Evolutionary conservation across 2,888 invertebrate genomes (phyloP).

Genomic region (Portevinia maculata): DNA sequence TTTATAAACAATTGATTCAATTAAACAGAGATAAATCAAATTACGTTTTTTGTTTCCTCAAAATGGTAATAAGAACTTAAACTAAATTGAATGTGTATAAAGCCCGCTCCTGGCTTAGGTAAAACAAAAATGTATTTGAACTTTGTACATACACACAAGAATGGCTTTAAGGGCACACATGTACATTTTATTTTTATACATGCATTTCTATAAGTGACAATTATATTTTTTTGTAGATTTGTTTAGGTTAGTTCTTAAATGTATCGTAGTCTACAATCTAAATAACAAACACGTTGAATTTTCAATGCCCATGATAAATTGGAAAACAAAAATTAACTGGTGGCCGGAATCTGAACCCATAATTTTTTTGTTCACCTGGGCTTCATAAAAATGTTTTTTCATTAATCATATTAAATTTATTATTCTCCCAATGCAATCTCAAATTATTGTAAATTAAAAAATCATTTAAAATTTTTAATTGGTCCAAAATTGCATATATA

Average conservation of each 20-base stretch:
- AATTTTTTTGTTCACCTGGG: background rate
- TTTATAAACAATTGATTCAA: constrained; percentile 6
- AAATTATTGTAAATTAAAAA: constrained; percentile 2
- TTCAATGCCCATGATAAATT: background rate
- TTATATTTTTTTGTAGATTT: background rate
- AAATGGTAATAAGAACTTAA: constrained; percentile 34
- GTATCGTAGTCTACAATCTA: background rate
- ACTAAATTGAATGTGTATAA: constrained; percentile 53
- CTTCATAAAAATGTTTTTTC: background rate
- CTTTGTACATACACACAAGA: constrained; percentile 55
- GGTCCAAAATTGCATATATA: constrained; percentile 21
- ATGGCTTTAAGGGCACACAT: constrained; percentile 57
- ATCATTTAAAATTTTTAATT: background rate
- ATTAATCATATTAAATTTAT: background rate
- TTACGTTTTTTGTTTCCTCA: constrained; percentile 66
- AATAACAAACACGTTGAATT: background rate
- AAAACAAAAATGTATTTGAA: constrained; percentile 18
- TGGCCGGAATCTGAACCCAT: background rate
- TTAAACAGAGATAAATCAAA: constrained; percentile 4
- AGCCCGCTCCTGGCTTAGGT: constrained; percentile 81
- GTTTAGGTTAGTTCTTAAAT: background rate
- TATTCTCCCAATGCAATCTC: constrained; percentile 17
- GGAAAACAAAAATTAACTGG: background rate
- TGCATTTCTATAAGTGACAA: background rate
- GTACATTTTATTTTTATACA: constrained; percentile 25